Percentiles rank a stretch among this genome's conserved stretches.
Evolutionary conservation across 2,888 invertebrate genomes (phyloP).

Genomic region (Eupithecia inturbata): DNA sequence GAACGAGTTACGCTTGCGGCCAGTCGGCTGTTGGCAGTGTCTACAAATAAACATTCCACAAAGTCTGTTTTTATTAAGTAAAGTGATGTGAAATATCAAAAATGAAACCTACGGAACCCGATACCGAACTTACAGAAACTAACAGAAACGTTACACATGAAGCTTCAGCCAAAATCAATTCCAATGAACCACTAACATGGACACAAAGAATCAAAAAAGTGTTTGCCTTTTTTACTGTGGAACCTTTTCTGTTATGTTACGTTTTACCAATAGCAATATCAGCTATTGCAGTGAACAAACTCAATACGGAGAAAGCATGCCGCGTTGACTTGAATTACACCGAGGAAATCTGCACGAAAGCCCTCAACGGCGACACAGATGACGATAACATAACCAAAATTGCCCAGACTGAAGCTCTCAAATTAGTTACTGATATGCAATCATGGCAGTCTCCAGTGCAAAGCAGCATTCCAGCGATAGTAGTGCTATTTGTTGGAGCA

Average conservation of each 20-base stretch:
- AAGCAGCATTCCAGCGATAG: slow-evolving; percentile 82
- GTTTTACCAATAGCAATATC: slow-evolving; percentile 86
- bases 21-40: slow-evolving; percentile 53
- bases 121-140: slow-evolving; percentile 45
- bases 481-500: slow-evolving; percentile 84
- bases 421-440: slow-evolving; percentile 79
- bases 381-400: slow-evolving; percentile 61
- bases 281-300: slow-evolving; percentile 78
- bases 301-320: slow-evolving; percentile 85
- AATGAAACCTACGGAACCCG: slow-evolving; percentile 52
- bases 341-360: slow-evolving; percentile 76
- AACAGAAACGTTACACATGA: slow-evolving; percentile 35
- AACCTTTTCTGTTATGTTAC: slow-evolving; percentile 86
- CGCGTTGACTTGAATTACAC: slow-evolving; percentile 78
- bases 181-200: slow-evolving; percentile 40
- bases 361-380: slow-evolving; percentile 60
- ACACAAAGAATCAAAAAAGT: slow-evolving; percentile 47
- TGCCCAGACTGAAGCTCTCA: slow-evolving; percentile 71
- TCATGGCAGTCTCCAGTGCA: slow-evolving; percentile 83
- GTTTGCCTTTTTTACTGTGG: slow-evolving; percentile 83
- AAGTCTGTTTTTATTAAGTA: slow-evolving; percentile 36
- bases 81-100: slow-evolving; percentile 40
- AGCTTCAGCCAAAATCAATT: slow-evolving; percentile 38
- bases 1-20: slow-evolving; percentile 35
- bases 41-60: slow-evolving; percentile 54